These are phyloP conservation scores for Tamandua tetradactyla DNA, from an alignment of 2,797 vertebrate species.

Conservation along the genomic window DNA sequence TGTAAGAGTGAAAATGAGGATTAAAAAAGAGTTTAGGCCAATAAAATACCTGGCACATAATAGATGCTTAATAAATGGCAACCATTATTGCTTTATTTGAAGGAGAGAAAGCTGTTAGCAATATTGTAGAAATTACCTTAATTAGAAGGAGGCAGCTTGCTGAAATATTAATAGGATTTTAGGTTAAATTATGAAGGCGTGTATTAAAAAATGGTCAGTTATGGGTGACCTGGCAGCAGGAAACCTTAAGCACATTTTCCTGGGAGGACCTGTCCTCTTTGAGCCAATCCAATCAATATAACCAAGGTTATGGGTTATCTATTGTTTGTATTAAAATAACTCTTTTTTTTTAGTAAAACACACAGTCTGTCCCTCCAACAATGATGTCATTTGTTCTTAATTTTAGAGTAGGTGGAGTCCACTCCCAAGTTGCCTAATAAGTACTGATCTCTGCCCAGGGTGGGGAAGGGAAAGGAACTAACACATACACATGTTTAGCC, in stretches of 20 bases:
- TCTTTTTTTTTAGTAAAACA: neutral
- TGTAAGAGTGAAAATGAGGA: neutral
- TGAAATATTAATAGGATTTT: neutral
- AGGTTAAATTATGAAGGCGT: neutral
- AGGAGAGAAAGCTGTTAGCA: neutral
- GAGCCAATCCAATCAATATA: neutral
- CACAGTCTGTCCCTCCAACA: neutral
- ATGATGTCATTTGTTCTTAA: neutral
- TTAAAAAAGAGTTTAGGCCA: neutral
- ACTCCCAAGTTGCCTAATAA: neutral
- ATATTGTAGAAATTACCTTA: neutral
- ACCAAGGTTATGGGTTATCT: neutral
- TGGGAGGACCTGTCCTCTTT: neutral
- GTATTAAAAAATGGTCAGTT: neutral
- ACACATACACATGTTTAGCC: accelerated
- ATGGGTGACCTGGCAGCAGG: neutral
- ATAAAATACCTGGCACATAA: neutral
- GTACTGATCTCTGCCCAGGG: neutral
- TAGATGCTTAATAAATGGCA: neutral
- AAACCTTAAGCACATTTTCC: neutral
- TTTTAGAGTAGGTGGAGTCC: neutral
- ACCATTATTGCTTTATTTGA: neutral
- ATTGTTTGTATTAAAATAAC: neutral
- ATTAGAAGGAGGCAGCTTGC: neutral
- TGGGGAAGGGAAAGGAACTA: neutral